Conservation (phyloP, 1,140 invertebrate species). For the Ctenoplectra terminalis region DNA sequence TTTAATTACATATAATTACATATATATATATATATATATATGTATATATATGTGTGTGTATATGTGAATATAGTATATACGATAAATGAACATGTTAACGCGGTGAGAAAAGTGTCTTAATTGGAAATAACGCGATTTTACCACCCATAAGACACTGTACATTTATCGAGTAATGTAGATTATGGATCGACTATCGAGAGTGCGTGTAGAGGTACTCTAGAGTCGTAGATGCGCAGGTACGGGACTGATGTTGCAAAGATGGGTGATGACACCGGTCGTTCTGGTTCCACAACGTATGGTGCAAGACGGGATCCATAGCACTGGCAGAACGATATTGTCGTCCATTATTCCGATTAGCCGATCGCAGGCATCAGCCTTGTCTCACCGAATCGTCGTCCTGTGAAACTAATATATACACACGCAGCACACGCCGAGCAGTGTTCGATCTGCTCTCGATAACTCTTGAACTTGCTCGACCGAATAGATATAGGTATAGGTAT, state of each 20-base stretch:
- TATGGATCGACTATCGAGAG: conserved; percentile 78
- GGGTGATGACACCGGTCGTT: conserved; percentile 67
- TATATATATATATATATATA: background rate
- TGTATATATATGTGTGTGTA: background rate
- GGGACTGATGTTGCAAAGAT: conserved; percentile 67
- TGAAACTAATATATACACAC: conserved; percentile 84
- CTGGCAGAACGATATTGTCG: conserved; percentile 68
- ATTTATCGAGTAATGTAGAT: conserved; percentile 63
- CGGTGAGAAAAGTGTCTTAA: conserved; percentile 63
- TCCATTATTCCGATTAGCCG: conserved; percentile 67
- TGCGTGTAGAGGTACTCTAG: conserved; percentile 80
- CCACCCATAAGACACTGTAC: conserved; percentile 54
- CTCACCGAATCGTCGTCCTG: conserved; percentile 78
- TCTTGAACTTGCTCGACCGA: conserved; percentile 37
- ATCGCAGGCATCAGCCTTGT: conserved; percentile 78
- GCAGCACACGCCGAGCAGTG: conserved; percentile 81
- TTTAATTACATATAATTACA: too few species aligned
- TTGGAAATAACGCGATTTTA: conserved; percentile 63
- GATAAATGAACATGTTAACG: too few species aligned
- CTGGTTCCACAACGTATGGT: conserved; percentile 68
- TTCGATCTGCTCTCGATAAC: conserved; percentile 38
- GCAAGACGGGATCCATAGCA: conserved; percentile 64
- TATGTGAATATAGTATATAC: too few species aligned
- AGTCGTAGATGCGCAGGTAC: conserved; percentile 75
- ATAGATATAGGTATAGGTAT: background rate